phyloP scores from a whole-genome alignment of 1,140 invertebrate species.

The Trichomalopsis sarcophagae region DNA sequence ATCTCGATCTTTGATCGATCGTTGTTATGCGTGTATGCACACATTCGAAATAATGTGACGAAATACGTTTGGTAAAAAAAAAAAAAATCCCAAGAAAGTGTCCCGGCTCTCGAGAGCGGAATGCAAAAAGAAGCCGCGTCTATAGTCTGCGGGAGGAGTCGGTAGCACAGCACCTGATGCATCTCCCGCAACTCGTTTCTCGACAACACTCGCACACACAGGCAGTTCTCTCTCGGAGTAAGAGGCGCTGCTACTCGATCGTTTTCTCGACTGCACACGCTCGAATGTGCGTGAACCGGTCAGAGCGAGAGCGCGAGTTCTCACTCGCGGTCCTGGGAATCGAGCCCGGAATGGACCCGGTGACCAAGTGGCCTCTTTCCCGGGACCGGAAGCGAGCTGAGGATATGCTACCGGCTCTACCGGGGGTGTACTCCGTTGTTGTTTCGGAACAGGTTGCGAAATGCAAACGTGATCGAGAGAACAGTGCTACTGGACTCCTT shows the following conservation, averaged over 20 bases:
- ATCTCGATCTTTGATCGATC: not conserved
- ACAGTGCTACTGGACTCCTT: no score
- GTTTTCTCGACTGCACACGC: slow-evolving; percentile 31
- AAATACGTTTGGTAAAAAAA: no score
- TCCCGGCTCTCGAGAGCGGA: not conserved
- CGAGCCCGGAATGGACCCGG: slow-evolving; percentile 66
- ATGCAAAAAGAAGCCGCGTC: not conserved
- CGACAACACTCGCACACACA: not conserved
- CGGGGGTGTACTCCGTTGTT: not conserved
- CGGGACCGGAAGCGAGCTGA: slow-evolving; percentile 24
- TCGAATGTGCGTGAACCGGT: slow-evolving; percentile 65
- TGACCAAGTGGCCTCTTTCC: slow-evolving; percentile 74
- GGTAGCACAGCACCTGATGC: slow-evolving; percentile 4
- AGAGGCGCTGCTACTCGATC: slow-evolving; percentile 16
- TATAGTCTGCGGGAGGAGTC: not conserved
- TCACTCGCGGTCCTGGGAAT: slow-evolving; percentile 66
- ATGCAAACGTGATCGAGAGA: no score
- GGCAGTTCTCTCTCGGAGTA: not conserved
- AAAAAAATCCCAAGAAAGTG: not conserved
- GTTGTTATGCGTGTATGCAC: no score
- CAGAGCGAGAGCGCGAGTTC: slow-evolving; percentile 56
- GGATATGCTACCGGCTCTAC: not conserved
- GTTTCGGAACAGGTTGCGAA: no score
- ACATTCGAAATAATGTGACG: no score
- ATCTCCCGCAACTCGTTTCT: slow-evolving; percentile 5